Evolutionary conservation across 2,888 invertebrate genomes (phyloP).

Genomic region (Sphaeridia pumilis): DNA sequence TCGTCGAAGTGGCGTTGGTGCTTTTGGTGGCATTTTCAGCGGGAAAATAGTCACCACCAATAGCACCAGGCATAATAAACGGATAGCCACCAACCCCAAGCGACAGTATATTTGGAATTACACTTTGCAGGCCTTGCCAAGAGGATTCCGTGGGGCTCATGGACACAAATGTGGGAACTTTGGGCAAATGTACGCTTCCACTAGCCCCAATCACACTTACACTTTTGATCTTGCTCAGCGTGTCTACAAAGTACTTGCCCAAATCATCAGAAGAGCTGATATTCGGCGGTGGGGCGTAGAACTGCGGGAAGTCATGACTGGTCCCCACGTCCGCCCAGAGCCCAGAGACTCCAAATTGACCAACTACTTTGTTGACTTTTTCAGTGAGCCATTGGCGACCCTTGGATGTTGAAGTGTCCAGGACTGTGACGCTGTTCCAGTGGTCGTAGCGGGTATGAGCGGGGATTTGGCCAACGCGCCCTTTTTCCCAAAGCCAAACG

Average conservation of each 20-base stretch:
- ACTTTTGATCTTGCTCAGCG: constrained; percentile 44
- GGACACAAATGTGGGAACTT: constrained; percentile 73
- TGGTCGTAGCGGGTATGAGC: constrained; percentile 72
- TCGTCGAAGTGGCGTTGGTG: too few relatives aligned
- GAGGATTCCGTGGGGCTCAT: constrained; percentile 73
- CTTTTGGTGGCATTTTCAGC: too few relatives aligned
- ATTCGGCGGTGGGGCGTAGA: constrained; percentile 56
- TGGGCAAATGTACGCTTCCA: constrained; percentile 66
- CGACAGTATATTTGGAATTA: constrained; percentile 75
- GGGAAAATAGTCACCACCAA: constrained; percentile 61
- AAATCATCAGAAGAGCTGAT: constrained; percentile 72
- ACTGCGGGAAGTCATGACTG: constrained; percentile 74
- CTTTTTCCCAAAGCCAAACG: constrained; percentile 63
- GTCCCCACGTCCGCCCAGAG: constrained; percentile 73
- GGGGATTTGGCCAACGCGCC: constrained; percentile 49
- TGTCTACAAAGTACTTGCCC: constrained; percentile 56
- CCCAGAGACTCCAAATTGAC: constrained; percentile 67
- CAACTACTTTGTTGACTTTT: constrained; percentile 57
- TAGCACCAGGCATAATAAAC: constrained; percentile 83
- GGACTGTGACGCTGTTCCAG: constrained; percentile 60
- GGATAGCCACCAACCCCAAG: constrained; percentile 87
- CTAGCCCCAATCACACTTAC: constrained; percentile 62
- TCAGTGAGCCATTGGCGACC: constrained; percentile 67
- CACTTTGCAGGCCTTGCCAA: constrained; percentile 70
- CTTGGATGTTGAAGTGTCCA: constrained; percentile 74